Evolutionary conservation across 2,113 vertebrate species (phyloP), one percentile per base, ranked within the genome.

Genomic region (Zosterops lateralis): DNA sequence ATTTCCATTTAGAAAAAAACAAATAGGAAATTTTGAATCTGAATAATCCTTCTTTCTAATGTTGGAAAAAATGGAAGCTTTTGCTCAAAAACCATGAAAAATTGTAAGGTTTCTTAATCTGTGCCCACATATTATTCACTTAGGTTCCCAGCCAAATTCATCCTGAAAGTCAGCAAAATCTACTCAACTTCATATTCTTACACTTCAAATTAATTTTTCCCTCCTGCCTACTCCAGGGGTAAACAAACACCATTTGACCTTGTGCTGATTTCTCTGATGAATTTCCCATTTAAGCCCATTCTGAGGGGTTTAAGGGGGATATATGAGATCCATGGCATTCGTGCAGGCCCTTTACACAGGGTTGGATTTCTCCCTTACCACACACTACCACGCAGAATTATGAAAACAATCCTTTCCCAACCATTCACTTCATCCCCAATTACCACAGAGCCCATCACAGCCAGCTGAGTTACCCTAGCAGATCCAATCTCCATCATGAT

Each of bases 181-280:
- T 72, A 86, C 25, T 74, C 67, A 67, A 64, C 72, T 92, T 85
- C 79, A 77, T 4, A 88, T 60, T 77, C 71, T 79, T 58, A 29
- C 29, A 51, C 58, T 57, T 54, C 71, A 92, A 48, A 92, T 45
- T 19, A 74, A 60, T 94, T 88, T 92, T 58, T 74, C 75, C 48
- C 64, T 91, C 68, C 71, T 70, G 74, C 68, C 44, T 78, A 38
- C 40, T 83, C 40, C 1, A 3, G 36, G 34, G 76, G 71, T 64
- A 88, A 94, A 91, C 75, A 90, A 90, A 90, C 68, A 94, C 68
- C 36, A 15, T 65, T 93, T 93, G 90, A 85, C 87, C 85, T 94
- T 65, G 31, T 40, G 80, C 62, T 77, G 82, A 93, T 95, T 96
- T 88, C 67, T 94, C 90, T 87, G 74, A 89, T 71, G 93, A 84